A percentile compares a stretch with the other conserved stretches of the same genome.
Evolutionary conservation across 2,113 vertebrate genomes (phyloP).

Genomic region (Cryptotis parvus): DNA sequence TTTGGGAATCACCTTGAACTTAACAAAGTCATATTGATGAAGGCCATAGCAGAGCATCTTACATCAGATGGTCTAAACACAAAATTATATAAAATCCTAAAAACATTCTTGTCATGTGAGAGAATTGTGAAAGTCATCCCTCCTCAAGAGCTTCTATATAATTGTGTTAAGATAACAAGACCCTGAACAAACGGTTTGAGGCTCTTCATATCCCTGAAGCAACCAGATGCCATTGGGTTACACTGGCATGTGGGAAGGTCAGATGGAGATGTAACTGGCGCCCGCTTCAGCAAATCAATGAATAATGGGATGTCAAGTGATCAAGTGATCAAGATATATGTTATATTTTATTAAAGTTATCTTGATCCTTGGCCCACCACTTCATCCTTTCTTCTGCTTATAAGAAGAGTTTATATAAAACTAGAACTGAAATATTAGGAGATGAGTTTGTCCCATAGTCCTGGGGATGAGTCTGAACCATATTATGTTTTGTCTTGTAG

Average conservation of each 20-base stretch:
- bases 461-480: neutral
- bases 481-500: neutral
- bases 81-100: neutral
- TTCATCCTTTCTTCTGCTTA: neutral
- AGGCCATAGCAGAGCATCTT: neutral
- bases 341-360: neutral
- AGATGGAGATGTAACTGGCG: too few species aligned
- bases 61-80: neutral
- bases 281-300: too few species aligned
- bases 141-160: neutral
- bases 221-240: too few species aligned
- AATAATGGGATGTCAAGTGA: too few species aligned
- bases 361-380: neutral
- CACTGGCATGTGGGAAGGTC: too few species aligned
- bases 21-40: neutral
- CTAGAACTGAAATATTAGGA: conserved; percentile 10
- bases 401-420: neutral
- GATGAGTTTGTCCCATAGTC: neutral
- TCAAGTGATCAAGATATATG: too few species aligned
- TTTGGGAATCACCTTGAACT: neutral
- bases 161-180: too few species aligned
- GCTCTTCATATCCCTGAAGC: too few species aligned
- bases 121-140: neutral
- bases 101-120: neutral
- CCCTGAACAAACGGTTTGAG: too few species aligned